phyloP scores from a whole-genome alignment of 2,888 invertebrate species.

The Danaus chrysippus region DNA sequence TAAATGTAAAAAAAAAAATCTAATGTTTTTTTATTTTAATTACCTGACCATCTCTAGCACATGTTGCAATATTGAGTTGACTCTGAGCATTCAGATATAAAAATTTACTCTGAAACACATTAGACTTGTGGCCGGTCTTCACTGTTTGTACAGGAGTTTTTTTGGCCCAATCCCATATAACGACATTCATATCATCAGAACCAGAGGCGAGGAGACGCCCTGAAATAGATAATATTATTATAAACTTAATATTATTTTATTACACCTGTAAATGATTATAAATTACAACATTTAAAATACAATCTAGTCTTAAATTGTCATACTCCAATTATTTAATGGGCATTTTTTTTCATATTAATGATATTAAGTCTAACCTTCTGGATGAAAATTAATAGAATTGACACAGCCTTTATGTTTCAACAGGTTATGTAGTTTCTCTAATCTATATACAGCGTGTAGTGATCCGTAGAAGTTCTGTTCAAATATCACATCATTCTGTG shows the following conservation, averaged over 20 bases:
- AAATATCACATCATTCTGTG: slow-evolving; percentile 77
- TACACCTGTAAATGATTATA: neutral
- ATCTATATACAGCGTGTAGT: slow-evolving; percentile 88
- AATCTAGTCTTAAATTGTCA: too few relatives aligned
- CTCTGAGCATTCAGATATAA: slow-evolving; percentile 84
- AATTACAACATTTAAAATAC: too few relatives aligned
- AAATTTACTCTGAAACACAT: slow-evolving; percentile 96
- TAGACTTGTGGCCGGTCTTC: slow-evolving; percentile 90
- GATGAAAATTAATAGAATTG: slow-evolving; percentile 94
- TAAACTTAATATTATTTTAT: slow-evolving; percentile 3
- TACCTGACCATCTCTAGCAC: slow-evolving; percentile 94
- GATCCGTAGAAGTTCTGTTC: slow-evolving; percentile 88
- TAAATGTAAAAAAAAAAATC: neutral
- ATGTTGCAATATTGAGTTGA: slow-evolving; percentile 91
- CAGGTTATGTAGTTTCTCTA: slow-evolving; percentile 87
- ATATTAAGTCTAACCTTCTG: slow-evolving; percentile 73
- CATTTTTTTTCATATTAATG: neutral
- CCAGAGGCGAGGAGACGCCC: slow-evolving; percentile 90
- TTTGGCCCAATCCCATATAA: slow-evolving; percentile 94
- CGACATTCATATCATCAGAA: slow-evolving; percentile 92
- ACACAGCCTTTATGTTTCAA: slow-evolving; percentile 93
- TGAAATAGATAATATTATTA: slow-evolving; percentile 33
- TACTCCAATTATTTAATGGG: too few relatives aligned
- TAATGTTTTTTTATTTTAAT: neutral
- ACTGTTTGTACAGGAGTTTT: slow-evolving; percentile 82